These are phyloP conservation scores for Zoroaster sp. DNA, from an alignment of 53 echinoderm and acorn worm genomes.

Conservation along the genomic window DNA sequence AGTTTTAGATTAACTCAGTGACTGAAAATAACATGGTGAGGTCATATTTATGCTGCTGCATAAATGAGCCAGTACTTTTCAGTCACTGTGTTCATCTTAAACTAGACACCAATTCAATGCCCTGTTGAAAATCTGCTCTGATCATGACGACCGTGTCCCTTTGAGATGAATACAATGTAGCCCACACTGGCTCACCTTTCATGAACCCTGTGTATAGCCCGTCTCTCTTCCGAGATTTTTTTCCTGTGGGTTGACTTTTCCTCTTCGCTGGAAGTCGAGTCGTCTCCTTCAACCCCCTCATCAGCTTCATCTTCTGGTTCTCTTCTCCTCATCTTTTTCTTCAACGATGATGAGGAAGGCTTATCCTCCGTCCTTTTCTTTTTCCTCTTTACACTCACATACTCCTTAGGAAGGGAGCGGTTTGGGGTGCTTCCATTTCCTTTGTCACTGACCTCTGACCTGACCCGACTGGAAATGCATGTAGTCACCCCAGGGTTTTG, in stretches of 20 bases:
- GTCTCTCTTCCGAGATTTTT: not conserved
- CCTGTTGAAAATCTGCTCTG: no score
- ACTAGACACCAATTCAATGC: no score
- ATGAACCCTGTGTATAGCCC: constrained; percentile 27
- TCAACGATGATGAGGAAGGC: not conserved
- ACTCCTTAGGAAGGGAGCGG: not conserved
- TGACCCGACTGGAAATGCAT: not conserved
- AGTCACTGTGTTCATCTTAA: no score
- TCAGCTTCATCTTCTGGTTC: not conserved
- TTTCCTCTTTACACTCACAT: not conserved
- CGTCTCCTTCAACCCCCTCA: no score
- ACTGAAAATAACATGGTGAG: no score
- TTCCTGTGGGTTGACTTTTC: not conserved
- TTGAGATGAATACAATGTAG: no score
- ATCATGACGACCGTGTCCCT: no score
- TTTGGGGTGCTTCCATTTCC: not conserved
- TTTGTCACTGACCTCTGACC: not conserved
- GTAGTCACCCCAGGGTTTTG: no score
- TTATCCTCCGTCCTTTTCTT: not conserved
- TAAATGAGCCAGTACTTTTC: no score
- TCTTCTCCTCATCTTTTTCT: not conserved
- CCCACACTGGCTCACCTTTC: constrained; percentile 41
- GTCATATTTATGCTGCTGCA: no score
- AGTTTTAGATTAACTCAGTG: no score
- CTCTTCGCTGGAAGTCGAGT: not conserved